These are phyloP conservation scores for Formica aserva DNA, from an alignment of 2,888 invertebrate genomes.

Conservation along the genomic window DNA sequence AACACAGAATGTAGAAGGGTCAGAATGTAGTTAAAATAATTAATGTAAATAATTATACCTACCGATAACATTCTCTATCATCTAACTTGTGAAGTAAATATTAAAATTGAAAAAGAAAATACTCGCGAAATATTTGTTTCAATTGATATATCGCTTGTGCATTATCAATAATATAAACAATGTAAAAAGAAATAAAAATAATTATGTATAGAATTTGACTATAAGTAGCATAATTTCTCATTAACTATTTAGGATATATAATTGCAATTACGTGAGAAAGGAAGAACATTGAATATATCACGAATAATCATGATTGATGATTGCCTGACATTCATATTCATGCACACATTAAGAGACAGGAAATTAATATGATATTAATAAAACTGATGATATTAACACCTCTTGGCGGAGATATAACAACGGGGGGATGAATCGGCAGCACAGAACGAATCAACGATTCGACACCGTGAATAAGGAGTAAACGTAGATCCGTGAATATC, in stretches of 20 bases:
- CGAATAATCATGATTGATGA: background rate
- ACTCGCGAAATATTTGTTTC: background rate
- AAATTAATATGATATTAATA: background rate
- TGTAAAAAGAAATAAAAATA: background rate
- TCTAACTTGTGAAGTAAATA: background rate
- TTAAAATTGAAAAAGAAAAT: background rate
- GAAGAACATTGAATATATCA: background rate
- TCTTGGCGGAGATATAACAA: background rate
- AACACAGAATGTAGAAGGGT: slow-evolving; percentile 70
- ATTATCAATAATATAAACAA: background rate
- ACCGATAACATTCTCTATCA: background rate
- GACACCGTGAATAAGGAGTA: slow-evolving; percentile 73
- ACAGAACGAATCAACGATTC: slow-evolving; percentile 51
- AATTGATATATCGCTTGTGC: background rate
- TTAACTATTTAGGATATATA: background rate
- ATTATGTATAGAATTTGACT: background rate
- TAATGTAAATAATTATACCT: background rate
- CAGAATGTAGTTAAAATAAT: background rate
- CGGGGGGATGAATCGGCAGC: slow-evolving; percentile 40
- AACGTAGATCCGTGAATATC: slow-evolving; percentile 76
- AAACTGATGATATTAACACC: background rate
- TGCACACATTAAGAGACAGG: background rate
- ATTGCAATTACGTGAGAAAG: background rate
- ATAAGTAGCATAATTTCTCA: background rate
- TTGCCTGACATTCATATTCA: background rate